Evolutionary conservation across 2,888 invertebrate genomes (phyloP).

Genomic region (Stenotaenia linearis): DNA sequence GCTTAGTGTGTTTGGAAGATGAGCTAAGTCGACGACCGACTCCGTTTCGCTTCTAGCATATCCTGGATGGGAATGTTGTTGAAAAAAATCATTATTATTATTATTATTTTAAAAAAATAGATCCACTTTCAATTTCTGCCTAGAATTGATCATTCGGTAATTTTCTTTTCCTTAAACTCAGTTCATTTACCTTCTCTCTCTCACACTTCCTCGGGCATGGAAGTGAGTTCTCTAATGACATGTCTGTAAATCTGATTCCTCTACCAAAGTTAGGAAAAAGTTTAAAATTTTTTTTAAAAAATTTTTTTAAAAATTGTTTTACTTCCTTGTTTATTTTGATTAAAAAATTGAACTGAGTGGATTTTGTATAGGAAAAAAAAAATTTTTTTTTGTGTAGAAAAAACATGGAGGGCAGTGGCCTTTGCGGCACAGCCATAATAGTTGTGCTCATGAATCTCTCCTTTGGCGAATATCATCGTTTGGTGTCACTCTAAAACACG

Average conservation of each 20-base stretch:
- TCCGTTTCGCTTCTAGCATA: neutral
- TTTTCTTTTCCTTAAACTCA: neutral
- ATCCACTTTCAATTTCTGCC: neutral
- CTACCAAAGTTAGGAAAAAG: neutral
- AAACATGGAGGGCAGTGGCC: neutral
- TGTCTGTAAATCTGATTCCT: neutral
- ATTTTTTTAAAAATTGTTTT: neutral
- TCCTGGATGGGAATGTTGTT: neutral
- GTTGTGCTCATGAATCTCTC: neutral
- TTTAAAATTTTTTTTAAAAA: neutral
- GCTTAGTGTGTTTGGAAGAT: neutral
- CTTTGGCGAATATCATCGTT: neutral
- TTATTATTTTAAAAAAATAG: neutral
- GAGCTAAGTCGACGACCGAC: slow-evolving; percentile 3
- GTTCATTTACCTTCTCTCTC: neutral
- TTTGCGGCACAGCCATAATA: neutral
- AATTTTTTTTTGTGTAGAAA: neutral
- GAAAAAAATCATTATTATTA: neutral
- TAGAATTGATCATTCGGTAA: neutral
- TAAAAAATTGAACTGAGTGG: no score
- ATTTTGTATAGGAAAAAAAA: neutral
- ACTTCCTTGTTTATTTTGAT: neutral
- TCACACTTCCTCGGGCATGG: slow-evolving; percentile 4
- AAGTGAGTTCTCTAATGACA: neutral
- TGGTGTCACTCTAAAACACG: neutral